Base-by-base conservation (phyloP, 2,113 vertebrate genomes). In the Burhinus bistriatus region DNA sequence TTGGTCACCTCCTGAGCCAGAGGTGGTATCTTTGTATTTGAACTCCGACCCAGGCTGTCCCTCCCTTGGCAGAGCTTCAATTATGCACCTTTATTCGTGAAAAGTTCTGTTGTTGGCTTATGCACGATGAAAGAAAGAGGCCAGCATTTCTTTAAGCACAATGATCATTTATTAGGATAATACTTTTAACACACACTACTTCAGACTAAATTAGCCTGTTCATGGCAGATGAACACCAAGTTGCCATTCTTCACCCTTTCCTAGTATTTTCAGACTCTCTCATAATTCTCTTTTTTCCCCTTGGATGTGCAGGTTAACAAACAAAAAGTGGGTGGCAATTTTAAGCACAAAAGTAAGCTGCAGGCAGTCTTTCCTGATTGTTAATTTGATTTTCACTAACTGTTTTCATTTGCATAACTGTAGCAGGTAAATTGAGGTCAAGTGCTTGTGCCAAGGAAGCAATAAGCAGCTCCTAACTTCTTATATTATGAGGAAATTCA, bases 301-400 rank as follows among this genome's bases (percentile, higher is more conserved):
- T 40, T 83, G 85, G 77, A 88, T 80, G 57, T 64, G 80, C 55
- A 65, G 81, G 62, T 96, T 93, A 96, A 95, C 73, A 94, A 95
- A 94, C 59, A 96, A 94, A 87, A 97, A 96, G 75, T 65, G 57
- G 73, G 71, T 88, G 89, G 88, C 73, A 95, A 62, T 84, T 90
- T 84, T 45, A 85, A 66, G 78, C 42, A 94, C 55, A 94, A 92
- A 96, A 51, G 38, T 55, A 86, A 93, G 36, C 34, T 71, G 83
- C 51, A 82, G 36, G 77, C 76, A 94, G 93, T 71, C 49, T 29
- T 71, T 95, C 96, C 83, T 59, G 78, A 89, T 23, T 49, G 83
- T 87, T 93, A 77, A 87, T 95, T 94, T 95, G 75, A 90, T 96
- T 96, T 96, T 96, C 93, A 80, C 84, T 95, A 83, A 89, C 95